phyloP scores from a whole-genome alignment of 2,113 vertebrate species.

The Embiotoca jacksoni region DNA sequence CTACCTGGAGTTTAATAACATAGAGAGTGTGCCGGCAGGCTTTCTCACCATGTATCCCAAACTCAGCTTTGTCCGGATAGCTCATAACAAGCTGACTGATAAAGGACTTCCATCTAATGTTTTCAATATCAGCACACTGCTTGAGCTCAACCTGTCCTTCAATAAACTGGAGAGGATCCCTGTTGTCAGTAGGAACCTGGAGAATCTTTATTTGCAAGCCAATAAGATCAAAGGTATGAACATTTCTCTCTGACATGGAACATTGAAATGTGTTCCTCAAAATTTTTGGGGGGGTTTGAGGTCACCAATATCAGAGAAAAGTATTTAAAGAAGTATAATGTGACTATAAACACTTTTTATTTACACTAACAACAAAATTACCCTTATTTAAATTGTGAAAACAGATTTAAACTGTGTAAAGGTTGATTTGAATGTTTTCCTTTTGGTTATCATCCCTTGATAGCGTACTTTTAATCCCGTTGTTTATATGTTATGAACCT shows the following conservation, averaged over 20 bases:
- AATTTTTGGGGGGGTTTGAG: not conserved
- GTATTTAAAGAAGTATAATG: not conserved
- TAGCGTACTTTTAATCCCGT: no score
- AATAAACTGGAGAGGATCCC: slow-evolving; percentile 94
- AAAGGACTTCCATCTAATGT: slow-evolving; percentile 89
- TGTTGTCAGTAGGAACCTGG: slow-evolving; percentile 89
- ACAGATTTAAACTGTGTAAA: no score
- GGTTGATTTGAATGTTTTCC: no score
- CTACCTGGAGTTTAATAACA: slow-evolving; percentile 92
- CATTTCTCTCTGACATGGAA: not conserved
- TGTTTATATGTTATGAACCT: no score
- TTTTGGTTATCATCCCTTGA: no score
- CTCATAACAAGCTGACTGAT: slow-evolving; percentile 92
- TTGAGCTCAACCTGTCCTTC: slow-evolving; percentile 96
- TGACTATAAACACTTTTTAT: not conserved
- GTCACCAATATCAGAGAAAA: not conserved
- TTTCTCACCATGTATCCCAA: slow-evolving; percentile 86
- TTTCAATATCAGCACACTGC: slow-evolving; percentile 91
- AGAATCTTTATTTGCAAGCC: slow-evolving; percentile 96
- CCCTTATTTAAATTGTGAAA: no score
- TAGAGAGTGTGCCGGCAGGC: slow-evolving; percentile 86
- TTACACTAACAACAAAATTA: no score
- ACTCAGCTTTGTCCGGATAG: slow-evolving; percentile 91
- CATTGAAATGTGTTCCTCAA: no score
- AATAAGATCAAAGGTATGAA: slow-evolving; percentile 93